phyloP scores from a whole-genome alignment of 2,797 vertebrate genomes.

The Propithecus deckenii region DNA sequence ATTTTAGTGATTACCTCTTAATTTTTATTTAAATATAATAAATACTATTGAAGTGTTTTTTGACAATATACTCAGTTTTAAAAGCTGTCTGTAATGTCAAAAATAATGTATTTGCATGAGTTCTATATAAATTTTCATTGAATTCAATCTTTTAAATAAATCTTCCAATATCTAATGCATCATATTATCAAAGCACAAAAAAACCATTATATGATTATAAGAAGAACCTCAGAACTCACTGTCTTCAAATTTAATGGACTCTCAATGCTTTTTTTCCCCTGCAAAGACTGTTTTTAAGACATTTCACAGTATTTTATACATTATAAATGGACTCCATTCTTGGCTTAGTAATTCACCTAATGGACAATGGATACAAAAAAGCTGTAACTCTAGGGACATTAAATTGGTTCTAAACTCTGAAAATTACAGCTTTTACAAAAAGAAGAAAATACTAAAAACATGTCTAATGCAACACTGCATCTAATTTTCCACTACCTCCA shows the following conservation, averaged over 20 bases:
- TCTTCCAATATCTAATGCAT: slow-evolving; percentile 82
- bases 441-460: slow-evolving; percentile 90
- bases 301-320: slow-evolving; percentile 88
- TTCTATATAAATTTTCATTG: slow-evolving; percentile 83
- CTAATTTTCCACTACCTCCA: slow-evolving; percentile 87
- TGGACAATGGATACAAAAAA: slow-evolving; percentile 89
- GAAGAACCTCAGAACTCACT: slow-evolving; percentile 83
- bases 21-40: slow-evolving; percentile 81
- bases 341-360: slow-evolving; percentile 89
- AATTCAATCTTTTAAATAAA: slow-evolving; percentile 87
- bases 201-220: slow-evolving; percentile 85
- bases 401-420: slow-evolving; percentile 90
- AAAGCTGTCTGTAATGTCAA: slow-evolving; percentile 82
- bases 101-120: slow-evolving; percentile 80
- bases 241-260: slow-evolving; percentile 87
- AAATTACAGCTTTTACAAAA: slow-evolving; percentile 91
- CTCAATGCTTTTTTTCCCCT: slow-evolving; percentile 80
- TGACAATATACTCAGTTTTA: slow-evolving; percentile 75
- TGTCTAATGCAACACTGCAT: slow-evolving; percentile 88
- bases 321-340: slow-evolving; percentile 89
- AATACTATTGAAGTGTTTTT: slow-evolving; percentile 72
- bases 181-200: slow-evolving; percentile 84
- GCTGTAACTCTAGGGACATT: slow-evolving; percentile 87
- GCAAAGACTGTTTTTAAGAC: slow-evolving; percentile 84
- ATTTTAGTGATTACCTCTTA: slow-evolving; percentile 75